Evolutionary conservation across 2,797 vertebrate genomes (phyloP), one percentile per base, ranked within the genome.

Genomic region (Myiotriccus ornatus): DNA sequence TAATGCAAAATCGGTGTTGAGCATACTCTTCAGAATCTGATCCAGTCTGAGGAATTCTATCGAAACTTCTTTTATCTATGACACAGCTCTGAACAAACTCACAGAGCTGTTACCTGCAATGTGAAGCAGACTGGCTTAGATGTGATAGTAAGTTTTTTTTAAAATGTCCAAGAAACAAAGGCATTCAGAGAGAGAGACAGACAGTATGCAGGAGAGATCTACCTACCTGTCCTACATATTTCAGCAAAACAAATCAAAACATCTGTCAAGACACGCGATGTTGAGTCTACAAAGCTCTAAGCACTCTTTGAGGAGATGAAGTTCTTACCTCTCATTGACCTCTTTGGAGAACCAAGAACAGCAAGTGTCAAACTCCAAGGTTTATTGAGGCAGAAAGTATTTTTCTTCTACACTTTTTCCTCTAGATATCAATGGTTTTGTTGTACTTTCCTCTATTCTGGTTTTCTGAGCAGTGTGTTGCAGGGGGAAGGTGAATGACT

Each of bases 231-330:
- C 71, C 85, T 91, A 75, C 60, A 39, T 60, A 78, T 49, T 65
- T 83, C 84, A 85, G 76, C 56, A 80, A 92, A 87, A 87, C 32
- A 87, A 87, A 94, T 50, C 43, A 68, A 60, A 91, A 78, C 32
- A 35, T n/a, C 65, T 60, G 34, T 23, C 44, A 46, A 44, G 75
- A 70, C 25, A 68, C 41, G 64, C 12, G 43, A 50, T 30, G 37
- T 16, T 77, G 68, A 64, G 32, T 19, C 56, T 89, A 68, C 57
- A 69, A 77, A 86, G 53, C 65, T 70, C 57, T 81, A 55, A 84
- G 53, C 47, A 23, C 22, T 63, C 55, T 68, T 65, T 46, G 39
- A 93, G 70, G 65, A 75, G 59, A 62, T 52, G 20, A 81, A 90
- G 46, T 35, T 68, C n/a, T 90, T 69, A 50, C 30, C 57, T 89